These are phyloP conservation scores for Podarcis siculus DNA, from an alignment of 2,797 vertebrate species.

Conservation along the genomic window DNA sequence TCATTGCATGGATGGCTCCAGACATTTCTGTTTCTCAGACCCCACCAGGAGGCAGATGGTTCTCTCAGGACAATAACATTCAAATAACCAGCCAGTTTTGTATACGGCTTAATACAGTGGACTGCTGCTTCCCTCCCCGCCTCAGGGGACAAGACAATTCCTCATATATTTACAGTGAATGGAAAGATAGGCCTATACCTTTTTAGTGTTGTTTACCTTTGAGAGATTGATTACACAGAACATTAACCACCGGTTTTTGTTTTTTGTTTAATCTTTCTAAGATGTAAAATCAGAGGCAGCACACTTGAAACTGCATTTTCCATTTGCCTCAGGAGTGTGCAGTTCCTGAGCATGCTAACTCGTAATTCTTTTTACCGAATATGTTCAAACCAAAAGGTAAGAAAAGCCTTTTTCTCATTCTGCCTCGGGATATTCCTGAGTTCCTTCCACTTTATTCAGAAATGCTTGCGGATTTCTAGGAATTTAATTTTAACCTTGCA, in stretches of 20 bases:
- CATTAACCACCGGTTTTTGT: not conserved
- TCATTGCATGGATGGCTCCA: not conserved
- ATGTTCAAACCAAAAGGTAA: constrained; percentile 34
- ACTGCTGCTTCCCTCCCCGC: not conserved
- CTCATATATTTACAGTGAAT: not conserved
- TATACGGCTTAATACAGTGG: not conserved
- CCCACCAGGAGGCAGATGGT: not conserved
- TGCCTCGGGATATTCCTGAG: not conserved
- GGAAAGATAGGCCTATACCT: not conserved
- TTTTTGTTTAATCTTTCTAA: not conserved
- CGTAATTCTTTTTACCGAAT: not conserved
- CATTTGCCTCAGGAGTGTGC: not conserved
- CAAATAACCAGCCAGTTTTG: not conserved
- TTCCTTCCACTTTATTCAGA: constrained; percentile 18
- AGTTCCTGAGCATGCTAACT: not conserved
- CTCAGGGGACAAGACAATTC: not conserved
- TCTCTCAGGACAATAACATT: not conserved
- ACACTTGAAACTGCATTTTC: not conserved
- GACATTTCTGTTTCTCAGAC: not conserved
- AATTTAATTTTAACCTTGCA: constrained; percentile 37
- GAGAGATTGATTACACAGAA: not conserved
- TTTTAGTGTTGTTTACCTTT: not conserved
- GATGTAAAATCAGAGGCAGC: not conserved
- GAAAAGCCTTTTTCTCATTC: constrained; percentile 2
- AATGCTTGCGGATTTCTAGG: not conserved